phyloP scores from a whole-genome alignment of 2,797 vertebrate genomes.

The Linurgus olivaceus region DNA sequence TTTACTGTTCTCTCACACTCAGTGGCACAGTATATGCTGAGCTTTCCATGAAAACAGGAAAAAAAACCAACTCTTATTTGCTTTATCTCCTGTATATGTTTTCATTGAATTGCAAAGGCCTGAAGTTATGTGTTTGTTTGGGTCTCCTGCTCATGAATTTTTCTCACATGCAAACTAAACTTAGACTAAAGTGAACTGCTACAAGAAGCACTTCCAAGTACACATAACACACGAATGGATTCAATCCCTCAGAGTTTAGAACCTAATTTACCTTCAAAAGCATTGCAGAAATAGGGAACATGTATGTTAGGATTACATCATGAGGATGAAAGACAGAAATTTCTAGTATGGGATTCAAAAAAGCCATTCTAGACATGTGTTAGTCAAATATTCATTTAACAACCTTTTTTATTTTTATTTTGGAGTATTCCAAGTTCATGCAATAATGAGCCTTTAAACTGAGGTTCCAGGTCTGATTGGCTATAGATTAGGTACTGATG shows the following conservation, averaged over 20 bases:
- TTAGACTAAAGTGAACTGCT: background rate
- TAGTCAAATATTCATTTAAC: background rate
- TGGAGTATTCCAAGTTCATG: background rate
- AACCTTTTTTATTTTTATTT: background rate
- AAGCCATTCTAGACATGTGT: background rate
- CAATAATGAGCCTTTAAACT: background rate
- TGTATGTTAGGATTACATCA: background rate
- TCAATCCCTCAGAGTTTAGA: background rate
- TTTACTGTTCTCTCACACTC: background rate
- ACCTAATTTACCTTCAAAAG: background rate
- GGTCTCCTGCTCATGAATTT: background rate
- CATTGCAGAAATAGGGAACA: background rate
- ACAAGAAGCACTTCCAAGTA: background rate
- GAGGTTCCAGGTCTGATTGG: background rate
- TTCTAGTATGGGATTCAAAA: background rate
- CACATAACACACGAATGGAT: fast-evolving
- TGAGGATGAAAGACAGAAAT: background rate
- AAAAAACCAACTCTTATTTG: background rate
- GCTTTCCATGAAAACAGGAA: conserved; percentile 35
- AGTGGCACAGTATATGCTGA: conserved; percentile 6
- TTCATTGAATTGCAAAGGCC: background rate
- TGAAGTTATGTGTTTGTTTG: background rate
- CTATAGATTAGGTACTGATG: background rate
- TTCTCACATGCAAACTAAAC: background rate
- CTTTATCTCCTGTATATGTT: background rate